These are phyloP conservation scores for Erebia palarica DNA, from an alignment of 2,888 invertebrate genomes.

Conservation along the genomic window DNA sequence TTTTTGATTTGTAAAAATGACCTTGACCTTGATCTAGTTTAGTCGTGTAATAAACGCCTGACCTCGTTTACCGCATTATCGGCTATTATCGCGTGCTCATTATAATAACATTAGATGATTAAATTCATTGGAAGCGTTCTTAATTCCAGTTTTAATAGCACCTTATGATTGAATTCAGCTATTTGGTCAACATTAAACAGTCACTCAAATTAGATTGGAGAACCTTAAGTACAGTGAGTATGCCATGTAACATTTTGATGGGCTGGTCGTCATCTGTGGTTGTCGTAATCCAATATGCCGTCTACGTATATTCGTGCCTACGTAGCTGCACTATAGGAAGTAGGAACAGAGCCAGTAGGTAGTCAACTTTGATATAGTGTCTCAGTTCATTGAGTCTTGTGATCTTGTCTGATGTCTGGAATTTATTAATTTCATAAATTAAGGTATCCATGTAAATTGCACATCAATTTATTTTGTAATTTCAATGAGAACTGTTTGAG, in stretches of 20 bases:
- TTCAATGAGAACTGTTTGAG: not conserved
- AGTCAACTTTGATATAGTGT: too few species aligned
- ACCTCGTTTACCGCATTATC: constrained; percentile 80
- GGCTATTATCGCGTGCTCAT: constrained; percentile 68
- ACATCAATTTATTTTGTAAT: not conserved
- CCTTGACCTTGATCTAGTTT: constrained; percentile 82
- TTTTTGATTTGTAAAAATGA: constrained; percentile 81
- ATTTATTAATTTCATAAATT: too few species aligned
- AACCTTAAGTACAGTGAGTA: not conserved
- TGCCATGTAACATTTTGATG: not conserved
- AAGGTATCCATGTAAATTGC: too few species aligned
- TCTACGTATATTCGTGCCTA: not conserved
- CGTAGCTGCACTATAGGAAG: not conserved
- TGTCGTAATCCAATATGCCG: not conserved
- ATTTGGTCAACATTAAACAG: constrained; percentile 15
- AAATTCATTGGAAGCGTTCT: constrained; percentile 48
- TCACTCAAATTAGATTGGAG: constrained; percentile 1
- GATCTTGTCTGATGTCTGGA: too few species aligned
- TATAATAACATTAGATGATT: constrained; percentile 64
- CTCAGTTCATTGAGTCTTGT: too few species aligned
- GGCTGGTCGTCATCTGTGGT: not conserved
- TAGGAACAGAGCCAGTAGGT: too few species aligned
- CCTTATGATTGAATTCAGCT: constrained; percentile 19
- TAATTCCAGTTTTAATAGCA: constrained; percentile 42
- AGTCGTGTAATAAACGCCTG: constrained; percentile 75